Percentiles rank a stretch among this genome's conserved stretches.
These are phyloP conservation scores for Acrossocheilus wenchowensis DNA, from an alignment of 2,797 vertebrate genomes.

Conservation along the genomic window DNA sequence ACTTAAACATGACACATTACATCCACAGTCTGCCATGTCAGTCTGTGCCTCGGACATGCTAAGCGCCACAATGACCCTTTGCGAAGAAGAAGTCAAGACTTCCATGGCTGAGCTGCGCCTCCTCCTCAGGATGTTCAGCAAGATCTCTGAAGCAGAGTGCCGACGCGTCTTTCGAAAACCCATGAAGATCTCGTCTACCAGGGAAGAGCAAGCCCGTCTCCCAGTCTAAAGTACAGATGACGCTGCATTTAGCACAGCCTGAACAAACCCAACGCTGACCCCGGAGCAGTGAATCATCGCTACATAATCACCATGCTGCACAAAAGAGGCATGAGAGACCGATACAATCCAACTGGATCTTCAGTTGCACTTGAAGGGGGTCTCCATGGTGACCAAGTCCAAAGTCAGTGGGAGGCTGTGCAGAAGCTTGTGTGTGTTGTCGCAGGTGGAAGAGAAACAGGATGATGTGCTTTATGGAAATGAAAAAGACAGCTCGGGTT, in stretches of 20 bases:
- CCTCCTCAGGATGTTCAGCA: conserved; percentile 75
- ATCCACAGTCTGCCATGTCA: conserved; percentile 72
- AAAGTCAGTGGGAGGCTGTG: conserved; percentile 68
- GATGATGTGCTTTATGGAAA: conserved; percentile 39
- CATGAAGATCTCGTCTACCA: not conserved
- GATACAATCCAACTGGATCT: conserved; percentile 72
- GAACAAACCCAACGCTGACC: conserved; percentile 22
- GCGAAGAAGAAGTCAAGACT: conserved; percentile 82
- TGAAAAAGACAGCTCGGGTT: conserved; percentile 47
- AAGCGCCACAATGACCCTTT: conserved; percentile 84
- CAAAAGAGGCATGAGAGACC: conserved; percentile 57
- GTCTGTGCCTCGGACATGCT: conserved; percentile 72
- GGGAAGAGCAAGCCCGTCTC: not conserved
- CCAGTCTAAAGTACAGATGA: not conserved
- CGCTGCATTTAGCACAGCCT: not conserved
- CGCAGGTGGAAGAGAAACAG: conserved; percentile 50
- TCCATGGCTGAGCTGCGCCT: conserved; percentile 78
- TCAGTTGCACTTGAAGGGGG: conserved; percentile 77
- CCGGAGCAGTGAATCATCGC: conserved; percentile 62
- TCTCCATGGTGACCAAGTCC: conserved; percentile 85
- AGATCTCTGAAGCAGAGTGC: conserved; percentile 79
- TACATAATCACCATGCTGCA: conserved; percentile 62
- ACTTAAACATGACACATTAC: conserved; percentile 72
- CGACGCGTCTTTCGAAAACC: conserved; percentile 70
- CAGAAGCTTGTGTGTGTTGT: conserved; percentile 44